These are phyloP conservation scores for Fundulus diaphanus DNA, from an alignment of 2,797 vertebrate genomes.

Conservation along the genomic window DNA sequence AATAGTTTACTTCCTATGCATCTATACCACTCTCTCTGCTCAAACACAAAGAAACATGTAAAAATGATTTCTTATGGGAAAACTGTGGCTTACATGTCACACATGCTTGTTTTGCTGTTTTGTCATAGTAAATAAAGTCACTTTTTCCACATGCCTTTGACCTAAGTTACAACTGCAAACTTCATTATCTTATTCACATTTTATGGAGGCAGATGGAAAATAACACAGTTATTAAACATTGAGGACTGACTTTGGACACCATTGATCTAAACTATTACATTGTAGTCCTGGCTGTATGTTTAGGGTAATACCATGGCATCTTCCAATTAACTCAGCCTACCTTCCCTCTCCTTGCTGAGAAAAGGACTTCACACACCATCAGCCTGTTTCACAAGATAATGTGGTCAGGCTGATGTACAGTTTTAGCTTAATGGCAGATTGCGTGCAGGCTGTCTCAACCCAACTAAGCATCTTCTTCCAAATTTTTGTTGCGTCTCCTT, in stretches of 20 bases:
- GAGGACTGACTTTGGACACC: no score
- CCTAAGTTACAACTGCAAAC: background rate
- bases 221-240: background rate
- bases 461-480: background rate
- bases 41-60: background rate
- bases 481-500: no score
- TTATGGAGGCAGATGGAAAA: background rate
- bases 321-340: no score
- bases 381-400: no score
- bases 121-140: constrained; percentile 1
- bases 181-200: background rate
- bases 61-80: background rate
- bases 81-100: constrained; percentile 18
- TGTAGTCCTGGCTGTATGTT: no score
- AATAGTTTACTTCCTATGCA: constrained; percentile 19
- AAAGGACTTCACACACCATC: no score
- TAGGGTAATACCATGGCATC: no score
- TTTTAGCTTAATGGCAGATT: no score
- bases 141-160: background rate
- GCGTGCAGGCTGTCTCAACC: background rate
- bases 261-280: no score
- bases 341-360: no score
- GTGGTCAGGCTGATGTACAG: no score
- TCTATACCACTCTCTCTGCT: constrained; percentile 10
- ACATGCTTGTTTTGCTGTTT: constrained; percentile 1